Conservation (phyloP, 2,888 invertebrate species). For the Perdita meconis region DNA sequence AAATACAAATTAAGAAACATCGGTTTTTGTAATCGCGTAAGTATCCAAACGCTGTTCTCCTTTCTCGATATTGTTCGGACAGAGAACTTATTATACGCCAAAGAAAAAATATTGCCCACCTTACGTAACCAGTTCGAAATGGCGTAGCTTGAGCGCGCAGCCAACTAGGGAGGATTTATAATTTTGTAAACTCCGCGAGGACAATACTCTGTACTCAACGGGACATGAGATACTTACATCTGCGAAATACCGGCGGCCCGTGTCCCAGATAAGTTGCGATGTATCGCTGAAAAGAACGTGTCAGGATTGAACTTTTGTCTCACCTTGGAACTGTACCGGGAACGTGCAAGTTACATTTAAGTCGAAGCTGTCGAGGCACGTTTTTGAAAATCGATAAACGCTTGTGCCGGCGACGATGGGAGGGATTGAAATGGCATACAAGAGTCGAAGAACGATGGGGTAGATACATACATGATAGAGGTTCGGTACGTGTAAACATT, state of each 20-base stretch:
- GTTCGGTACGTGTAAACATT: too few species aligned
- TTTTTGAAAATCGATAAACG: conserved; percentile 40
- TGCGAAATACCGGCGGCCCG: conserved; percentile 32
- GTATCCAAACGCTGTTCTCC: too few species aligned
- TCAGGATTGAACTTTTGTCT: conserved; percentile 54
- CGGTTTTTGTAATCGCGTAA: too few species aligned
- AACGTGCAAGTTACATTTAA: conserved; percentile 55
- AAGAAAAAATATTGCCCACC: not conserved
- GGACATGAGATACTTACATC: conserved; percentile 56
- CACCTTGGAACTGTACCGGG: conserved; percentile 35
- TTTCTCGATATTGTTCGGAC: too few species aligned
- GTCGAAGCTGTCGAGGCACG: conserved; percentile 16
- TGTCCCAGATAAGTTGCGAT: conserved; percentile 59
- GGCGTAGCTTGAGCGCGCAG: not conserved
- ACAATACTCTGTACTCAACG: conserved; percentile 53
- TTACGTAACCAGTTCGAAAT: not conserved
- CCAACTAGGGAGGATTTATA: conserved; percentile 17
- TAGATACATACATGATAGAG: too few species aligned
- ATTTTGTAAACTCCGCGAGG: conserved; percentile 29
- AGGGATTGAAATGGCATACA: not conserved
- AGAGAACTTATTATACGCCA: not conserved
- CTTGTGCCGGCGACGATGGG: not conserved
- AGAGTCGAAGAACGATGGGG: not conserved
- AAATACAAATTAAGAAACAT: too few species aligned
- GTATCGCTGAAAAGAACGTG: conserved; percentile 48